Percentiles rank a stretch among this genome's conserved stretches.
Conservation (phyloP, 2,113 vertebrate species). For the Meriones unguiculatus region DNA sequence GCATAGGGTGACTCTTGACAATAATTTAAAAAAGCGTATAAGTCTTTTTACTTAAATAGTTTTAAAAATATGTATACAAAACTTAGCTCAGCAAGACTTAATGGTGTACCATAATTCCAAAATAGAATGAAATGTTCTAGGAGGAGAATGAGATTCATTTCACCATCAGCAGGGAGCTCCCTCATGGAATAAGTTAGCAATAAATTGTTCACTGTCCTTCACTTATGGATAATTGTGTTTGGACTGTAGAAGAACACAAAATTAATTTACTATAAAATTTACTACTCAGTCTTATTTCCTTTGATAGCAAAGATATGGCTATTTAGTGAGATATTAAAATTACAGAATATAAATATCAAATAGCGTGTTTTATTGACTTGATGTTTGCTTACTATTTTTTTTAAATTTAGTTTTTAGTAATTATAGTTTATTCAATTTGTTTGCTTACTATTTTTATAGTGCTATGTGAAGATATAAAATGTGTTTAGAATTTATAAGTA, state of each 20-base stretch:
- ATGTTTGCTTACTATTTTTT: neutral
- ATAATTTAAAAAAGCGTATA: neutral
- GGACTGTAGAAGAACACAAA: neutral
- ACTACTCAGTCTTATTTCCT: neutral
- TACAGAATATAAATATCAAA: neutral
- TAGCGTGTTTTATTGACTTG: neutral
- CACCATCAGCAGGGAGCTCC: neutral
- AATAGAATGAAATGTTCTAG: neutral
- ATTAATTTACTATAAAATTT: neutral
- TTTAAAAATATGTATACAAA: neutral
- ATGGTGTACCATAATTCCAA: neutral
- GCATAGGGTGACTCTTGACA: neutral
- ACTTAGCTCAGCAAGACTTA: neutral
- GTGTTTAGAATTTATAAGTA: neutral
- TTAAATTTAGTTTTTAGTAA: too few species aligned
- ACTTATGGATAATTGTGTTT: neutral
- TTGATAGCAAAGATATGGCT: neutral
- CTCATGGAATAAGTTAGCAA: neutral
- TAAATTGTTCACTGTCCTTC: neutral
- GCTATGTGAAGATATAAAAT: neutral
- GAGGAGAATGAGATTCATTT: neutral
- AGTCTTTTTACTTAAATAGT: neutral
- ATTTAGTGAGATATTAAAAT: constrained; percentile 13
- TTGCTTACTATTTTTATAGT: too few species aligned
- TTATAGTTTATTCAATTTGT: too few species aligned